phyloP scores from a whole-genome alignment of 2,888 invertebrate species.

The Epiblema foenella region DNA sequence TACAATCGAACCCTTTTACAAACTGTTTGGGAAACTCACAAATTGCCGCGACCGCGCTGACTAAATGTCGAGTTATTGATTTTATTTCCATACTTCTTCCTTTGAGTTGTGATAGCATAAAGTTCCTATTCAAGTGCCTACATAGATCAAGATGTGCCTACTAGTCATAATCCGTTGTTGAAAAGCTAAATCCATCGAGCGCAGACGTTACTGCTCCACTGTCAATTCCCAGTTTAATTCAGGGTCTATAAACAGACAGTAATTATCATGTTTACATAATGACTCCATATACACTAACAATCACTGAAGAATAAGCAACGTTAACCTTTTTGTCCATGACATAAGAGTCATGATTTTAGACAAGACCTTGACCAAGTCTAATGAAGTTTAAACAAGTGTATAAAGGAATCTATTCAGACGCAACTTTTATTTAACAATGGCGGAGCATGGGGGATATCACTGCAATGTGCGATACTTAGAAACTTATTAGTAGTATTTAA shows the following conservation, averaged over 20 bases:
- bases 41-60: too few species aligned
- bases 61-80: too few species aligned
- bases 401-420: slow-evolving; percentile 20
- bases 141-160: too few species aligned
- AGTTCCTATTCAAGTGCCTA: too few species aligned
- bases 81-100: too few species aligned
- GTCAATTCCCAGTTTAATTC: slow-evolving; percentile 21
- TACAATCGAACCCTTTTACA: too few species aligned
- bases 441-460: slow-evolving; percentile 23
- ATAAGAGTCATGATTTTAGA: slow-evolving; percentile 12
- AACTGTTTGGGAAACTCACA: too few species aligned
- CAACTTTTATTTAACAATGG: slow-evolving; percentile 25
- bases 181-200: neutral
- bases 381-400: slow-evolving; percentile 31
- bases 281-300: neutral
- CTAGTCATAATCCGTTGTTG: too few species aligned
- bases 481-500: neutral
- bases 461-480: neutral
- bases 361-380: slow-evolving; percentile 18
- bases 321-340: slow-evolving; percentile 12
- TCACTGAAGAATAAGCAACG: neutral
- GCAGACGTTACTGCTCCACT: slow-evolving; percentile 3
- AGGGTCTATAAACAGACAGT: slow-evolving; percentile 16
- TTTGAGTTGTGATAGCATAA: too few species aligned
- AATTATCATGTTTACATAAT: slow-evolving; percentile 14